These are phyloP conservation scores for Acrocephalus arundinaceus DNA, from an alignment of 2,113 vertebrate species.

Conservation along the genomic window DNA sequence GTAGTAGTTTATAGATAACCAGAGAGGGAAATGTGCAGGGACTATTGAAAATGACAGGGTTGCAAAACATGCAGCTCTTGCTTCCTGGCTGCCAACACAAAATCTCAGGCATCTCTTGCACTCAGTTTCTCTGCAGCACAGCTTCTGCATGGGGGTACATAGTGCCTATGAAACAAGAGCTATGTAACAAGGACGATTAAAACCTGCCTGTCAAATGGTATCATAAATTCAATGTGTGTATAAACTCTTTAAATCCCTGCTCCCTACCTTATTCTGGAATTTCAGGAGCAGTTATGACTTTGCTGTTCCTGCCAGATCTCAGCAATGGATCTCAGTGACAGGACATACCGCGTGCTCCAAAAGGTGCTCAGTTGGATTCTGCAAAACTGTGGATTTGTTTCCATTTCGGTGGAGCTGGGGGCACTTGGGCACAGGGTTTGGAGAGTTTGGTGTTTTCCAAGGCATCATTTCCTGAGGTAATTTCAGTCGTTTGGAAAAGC, in stretches of 20 bases:
- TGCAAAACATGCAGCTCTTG: background rate
- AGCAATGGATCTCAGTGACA: background rate
- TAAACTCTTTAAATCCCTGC: background rate
- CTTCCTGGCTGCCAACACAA: background rate
- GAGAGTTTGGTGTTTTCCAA: background rate
- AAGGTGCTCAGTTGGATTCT: rapidly evolving
- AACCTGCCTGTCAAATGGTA: background rate
- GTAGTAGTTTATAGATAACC: background rate
- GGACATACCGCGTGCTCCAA: background rate
- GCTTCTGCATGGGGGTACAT: background rate
- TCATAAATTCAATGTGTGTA: rapidly evolving
- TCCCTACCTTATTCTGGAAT: background rate
- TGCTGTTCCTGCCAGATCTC: background rate
- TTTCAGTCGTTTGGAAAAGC: background rate
- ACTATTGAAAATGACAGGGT: background rate
- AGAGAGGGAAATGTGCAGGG: background rate
- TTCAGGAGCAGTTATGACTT: background rate
- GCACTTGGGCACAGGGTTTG: rapidly evolving
- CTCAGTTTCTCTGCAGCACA: background rate
- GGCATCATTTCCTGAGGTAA: background rate
- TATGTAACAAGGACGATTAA: background rate
- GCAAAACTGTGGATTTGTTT: background rate
- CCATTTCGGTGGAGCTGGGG: too few relatives aligned
- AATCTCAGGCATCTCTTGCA: background rate
- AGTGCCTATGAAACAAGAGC: background rate